Conservation (phyloP, 2,888 invertebrate genomes). For the Brachypalpus laphriformis region DNA sequence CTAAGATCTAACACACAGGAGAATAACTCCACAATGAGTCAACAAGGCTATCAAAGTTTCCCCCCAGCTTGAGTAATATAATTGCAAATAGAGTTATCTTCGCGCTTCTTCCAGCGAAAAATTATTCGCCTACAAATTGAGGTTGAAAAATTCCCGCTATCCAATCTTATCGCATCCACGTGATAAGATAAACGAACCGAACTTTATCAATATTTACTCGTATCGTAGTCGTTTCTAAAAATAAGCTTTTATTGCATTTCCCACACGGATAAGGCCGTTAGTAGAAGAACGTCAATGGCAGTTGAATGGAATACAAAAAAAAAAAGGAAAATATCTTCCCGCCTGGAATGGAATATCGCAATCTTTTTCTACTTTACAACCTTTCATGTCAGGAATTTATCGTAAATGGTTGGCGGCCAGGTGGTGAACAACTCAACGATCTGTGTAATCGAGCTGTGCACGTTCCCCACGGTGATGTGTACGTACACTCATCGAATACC, state of each 20-base stretch:
- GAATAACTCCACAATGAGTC: slow-evolving; percentile 22
- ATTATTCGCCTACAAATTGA: slow-evolving; percentile 27
- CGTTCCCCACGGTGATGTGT: slow-evolving; percentile 30
- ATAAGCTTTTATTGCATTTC: slow-evolving; percentile 35
- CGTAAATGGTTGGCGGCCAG: slow-evolving; percentile 54
- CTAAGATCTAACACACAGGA: background rate
- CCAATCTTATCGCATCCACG: slow-evolving; percentile 34
- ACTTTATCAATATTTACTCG: slow-evolving; percentile 41
- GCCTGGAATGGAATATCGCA: slow-evolving; percentile 20
- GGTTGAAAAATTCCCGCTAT: slow-evolving; percentile 35
- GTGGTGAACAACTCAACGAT: slow-evolving; percentile 63
- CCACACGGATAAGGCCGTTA: slow-evolving; percentile 8
- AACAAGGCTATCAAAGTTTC: slow-evolving; percentile 14
- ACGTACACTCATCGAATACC: slow-evolving; percentile 6
- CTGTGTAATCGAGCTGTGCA: slow-evolving; percentile 43
- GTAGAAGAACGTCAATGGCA: slow-evolving; percentile 36
- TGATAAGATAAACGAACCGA: slow-evolving; percentile 55
- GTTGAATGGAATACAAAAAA: slow-evolving; percentile 20
- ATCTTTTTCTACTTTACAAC: slow-evolving; percentile 38
- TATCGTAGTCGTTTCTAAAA: slow-evolving; percentile 17
- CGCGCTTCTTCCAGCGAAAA: slow-evolving; percentile 29
- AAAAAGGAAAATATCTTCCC: slow-evolving; percentile 5
- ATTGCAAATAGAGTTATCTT: slow-evolving; percentile 47
- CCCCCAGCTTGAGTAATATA: slow-evolving; percentile 11
- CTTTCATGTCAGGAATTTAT: slow-evolving; percentile 59